Evolutionary conservation across 2,113 vertebrate genomes (phyloP), one percentile per base, ranked within the genome.

Genomic region (Tiliqua scincoides): DNA sequence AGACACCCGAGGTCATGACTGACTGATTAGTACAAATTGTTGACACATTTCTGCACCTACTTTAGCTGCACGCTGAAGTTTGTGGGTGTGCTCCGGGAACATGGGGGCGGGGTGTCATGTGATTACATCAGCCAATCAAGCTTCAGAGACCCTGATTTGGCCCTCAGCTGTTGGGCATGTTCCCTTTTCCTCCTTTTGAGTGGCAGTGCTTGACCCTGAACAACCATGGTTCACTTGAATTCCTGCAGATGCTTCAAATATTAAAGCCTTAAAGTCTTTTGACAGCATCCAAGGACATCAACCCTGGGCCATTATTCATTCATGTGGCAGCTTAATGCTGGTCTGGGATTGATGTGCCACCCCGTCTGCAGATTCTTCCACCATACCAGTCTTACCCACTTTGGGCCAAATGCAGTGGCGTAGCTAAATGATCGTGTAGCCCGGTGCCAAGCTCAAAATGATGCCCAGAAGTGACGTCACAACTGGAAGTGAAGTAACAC

Each of bases 31-130:
- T 90, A 85, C 62, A 91, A 90, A 90, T 52, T 63, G 85, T 48
- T 8, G 15, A 61, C 48, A 12, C 86, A 85, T 37, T 89, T 88
- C 79, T 88, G 48, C 63, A 32, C 25, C 23, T 25, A 3, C 75
- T 1, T 0, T 80, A 89, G 65, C 76, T 77, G 32, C 79, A 67
- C 83, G 82, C 70, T 91, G 80, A 90, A 73, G 86, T 90, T 89
- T 90, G 3, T 89, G 92, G 80, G 86, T 85, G 75, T 88, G 84
- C 59, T 92, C 93, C 89, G 91, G 90, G 92, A 94, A 94, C 86
- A 85, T 65, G 87, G 65, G 93, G 91, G n/a, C n/a, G n/a, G n/a
- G n/a, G n/a, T n/a, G n/a, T 87, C 91, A 93, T 89, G 93, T 94
- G 92, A 93, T 92, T 93, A 88, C 92, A 93, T 92, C 88, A 93